Percentiles rank a stretch among this genome's conserved stretches.
Conservation (phyloP, 2,113 vertebrate species). For the Trinectes maculatus region DNA sequence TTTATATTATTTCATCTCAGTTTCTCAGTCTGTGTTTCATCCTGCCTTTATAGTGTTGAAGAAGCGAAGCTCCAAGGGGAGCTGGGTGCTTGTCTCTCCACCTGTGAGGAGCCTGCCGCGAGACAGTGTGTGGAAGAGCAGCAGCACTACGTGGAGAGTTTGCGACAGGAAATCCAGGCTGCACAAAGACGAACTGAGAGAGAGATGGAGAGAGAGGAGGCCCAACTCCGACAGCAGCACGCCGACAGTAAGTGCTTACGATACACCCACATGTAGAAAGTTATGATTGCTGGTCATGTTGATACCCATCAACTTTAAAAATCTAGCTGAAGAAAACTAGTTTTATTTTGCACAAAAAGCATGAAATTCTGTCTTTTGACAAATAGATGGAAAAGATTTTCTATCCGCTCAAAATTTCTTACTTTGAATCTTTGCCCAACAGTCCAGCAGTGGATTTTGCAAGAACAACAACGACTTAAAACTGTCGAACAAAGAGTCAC, state of each 20-base stretch:
- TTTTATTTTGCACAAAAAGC: background rate
- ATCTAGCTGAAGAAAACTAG: background rate
- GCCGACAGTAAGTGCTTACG: conserved; percentile 82
- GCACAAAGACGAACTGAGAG: conserved; percentile 85
- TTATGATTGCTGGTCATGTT: background rate
- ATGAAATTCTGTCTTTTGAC: background rate
- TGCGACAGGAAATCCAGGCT: conserved; percentile 85
- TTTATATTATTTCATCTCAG: background rate
- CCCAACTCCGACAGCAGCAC: conserved; percentile 81
- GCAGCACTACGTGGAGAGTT: conserved; percentile 83
- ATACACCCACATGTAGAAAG: background rate
- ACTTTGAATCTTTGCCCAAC: conserved; percentile 55
- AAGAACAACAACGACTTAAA: conserved; percentile 83
- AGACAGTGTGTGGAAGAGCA: conserved; percentile 79
- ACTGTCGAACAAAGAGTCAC: conserved; percentile 75
- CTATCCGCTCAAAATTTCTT: background rate
- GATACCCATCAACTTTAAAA: background rate
- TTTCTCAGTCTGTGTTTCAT: conserved; percentile 4
- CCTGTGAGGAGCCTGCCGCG: conserved; percentile 66
- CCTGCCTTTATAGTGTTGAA: conserved; percentile 34
- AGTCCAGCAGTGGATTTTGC: conserved; percentile 90
- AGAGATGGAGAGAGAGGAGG: conserved; percentile 87
- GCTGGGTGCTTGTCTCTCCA: conserved; percentile 52
- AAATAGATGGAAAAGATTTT: background rate
- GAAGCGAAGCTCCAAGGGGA: conserved; percentile 45